Conservation (phyloP, 2,888 invertebrate species). For the Drosophila quasianomalipes region DNA sequence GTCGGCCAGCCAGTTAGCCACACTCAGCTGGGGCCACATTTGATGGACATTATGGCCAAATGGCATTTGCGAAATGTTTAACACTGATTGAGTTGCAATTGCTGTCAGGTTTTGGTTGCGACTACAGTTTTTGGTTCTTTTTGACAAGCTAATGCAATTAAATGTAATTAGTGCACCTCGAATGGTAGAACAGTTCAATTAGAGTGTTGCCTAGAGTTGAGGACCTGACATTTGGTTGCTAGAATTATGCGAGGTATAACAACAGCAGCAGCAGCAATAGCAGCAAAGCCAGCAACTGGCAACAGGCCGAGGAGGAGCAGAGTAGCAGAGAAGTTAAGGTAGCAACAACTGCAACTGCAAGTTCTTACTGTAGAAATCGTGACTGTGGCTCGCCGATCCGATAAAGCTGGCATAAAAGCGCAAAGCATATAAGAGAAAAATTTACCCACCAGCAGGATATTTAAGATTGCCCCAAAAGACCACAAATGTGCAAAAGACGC, state of each 20-base stretch:
- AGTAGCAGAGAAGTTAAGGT: constrained; percentile 26
- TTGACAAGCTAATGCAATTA: constrained; percentile 67
- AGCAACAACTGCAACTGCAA: constrained; percentile 45
- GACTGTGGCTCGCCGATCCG: constrained; percentile 83
- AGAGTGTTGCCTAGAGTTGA: constrained; percentile 24
- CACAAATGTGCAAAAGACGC: constrained; percentile 62
- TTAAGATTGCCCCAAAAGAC: constrained; percentile 82
- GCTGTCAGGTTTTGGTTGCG: constrained; percentile 21
- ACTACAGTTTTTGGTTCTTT: constrained; percentile 4
- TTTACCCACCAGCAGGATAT: constrained; percentile 85
- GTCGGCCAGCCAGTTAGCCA: background rate
- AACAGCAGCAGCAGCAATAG: background rate
- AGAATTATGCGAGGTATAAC: constrained; percentile 33
- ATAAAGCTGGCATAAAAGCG: constrained; percentile 75
- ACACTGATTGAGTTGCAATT: constrained; percentile 57
- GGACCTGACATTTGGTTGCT: constrained; percentile 37
- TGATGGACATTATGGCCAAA: constrained; percentile 26
- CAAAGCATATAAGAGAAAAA: constrained; percentile 72
- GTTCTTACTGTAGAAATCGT: constrained; percentile 79
- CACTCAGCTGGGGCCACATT: constrained; percentile 12
- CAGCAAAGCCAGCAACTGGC: background rate
- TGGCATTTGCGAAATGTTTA: constrained; percentile 47
- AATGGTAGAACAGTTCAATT: constrained; percentile 65
- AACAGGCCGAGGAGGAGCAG: background rate
- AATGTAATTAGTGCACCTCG: constrained; percentile 64